These are phyloP conservation scores for Rhinichthys osculus DNA, from an alignment of 2,797 vertebrate genomes.

Conservation along the genomic window DNA sequence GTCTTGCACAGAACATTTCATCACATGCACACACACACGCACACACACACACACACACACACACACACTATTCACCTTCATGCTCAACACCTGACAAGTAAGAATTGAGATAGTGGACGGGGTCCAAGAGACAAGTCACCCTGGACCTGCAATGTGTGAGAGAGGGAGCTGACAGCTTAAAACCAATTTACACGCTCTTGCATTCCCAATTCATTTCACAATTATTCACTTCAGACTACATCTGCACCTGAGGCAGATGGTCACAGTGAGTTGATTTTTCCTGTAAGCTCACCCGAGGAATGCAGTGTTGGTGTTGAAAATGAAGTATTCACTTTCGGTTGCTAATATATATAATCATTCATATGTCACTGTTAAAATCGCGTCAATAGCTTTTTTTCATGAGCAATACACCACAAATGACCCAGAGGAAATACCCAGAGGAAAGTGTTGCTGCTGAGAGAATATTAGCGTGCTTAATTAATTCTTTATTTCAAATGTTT, in stretches of 20 bases:
- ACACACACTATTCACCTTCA: constrained; percentile 11
- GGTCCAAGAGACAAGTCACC: constrained; percentile 21
- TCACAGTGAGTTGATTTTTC: neutral
- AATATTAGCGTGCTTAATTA: neutral
- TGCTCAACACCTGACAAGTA: constrained; percentile 20
- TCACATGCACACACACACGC: neutral
- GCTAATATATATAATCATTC: constrained; percentile 29
- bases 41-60: neutral
- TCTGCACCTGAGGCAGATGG: constrained; percentile 41
- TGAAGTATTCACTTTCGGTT: constrained; percentile 10
- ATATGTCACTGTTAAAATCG: constrained; percentile 5
- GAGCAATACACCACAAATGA: neutral
- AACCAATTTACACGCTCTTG: constrained; percentile 26
- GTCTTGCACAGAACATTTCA: constrained; percentile 26
- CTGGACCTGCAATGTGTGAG: constrained; percentile 24
- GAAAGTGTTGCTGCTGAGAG: no score
- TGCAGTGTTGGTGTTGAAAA: constrained; percentile 16
- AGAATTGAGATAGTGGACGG: constrained; percentile 15
- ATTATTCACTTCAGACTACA: constrained; percentile 34
- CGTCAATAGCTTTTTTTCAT: neutral
- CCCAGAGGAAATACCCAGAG: neutral
- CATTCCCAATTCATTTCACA: constrained; percentile 30
- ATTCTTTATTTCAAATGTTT: neutral
- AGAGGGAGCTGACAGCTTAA: constrained; percentile 22
- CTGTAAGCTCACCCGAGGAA: constrained; percentile 13